Evolutionary conservation across 2,888 invertebrate genomes (phyloP).

Genomic region (Mythimna albipuncta): DNA sequence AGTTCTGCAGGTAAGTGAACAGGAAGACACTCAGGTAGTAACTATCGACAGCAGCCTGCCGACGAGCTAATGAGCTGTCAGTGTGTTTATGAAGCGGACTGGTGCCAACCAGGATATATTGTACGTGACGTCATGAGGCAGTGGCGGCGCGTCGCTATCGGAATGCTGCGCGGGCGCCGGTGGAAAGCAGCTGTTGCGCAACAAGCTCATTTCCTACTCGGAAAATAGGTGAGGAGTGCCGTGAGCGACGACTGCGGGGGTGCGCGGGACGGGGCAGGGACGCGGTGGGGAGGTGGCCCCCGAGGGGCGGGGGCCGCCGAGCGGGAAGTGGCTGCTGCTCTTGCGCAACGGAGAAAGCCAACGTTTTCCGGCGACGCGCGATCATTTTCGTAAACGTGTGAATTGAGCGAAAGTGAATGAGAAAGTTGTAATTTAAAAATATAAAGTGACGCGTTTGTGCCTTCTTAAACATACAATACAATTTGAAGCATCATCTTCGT

Average conservation of each 20-base stretch:
- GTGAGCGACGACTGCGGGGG: constrained; percentile 56
- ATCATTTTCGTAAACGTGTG: constrained; percentile 90
- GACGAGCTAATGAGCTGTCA: background rate
- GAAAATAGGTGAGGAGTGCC: constrained; percentile 87
- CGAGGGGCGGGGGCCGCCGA: constrained; percentile 62
- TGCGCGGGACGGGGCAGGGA: constrained; percentile 56
- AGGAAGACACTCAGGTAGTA: background rate
- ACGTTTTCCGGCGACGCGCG: constrained; percentile 87
- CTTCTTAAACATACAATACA: constrained; percentile 13
- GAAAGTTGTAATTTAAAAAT: constrained; percentile 76
- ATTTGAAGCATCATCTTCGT: constrained; percentile 22
- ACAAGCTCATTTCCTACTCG: constrained; percentile 83
- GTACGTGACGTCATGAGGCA: constrained; percentile 65
- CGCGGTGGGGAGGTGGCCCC: constrained; percentile 25
- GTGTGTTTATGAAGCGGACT: background rate
- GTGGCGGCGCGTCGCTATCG: constrained; percentile 60
- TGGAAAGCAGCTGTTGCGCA: constrained; percentile 84
- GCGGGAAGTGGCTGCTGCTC: constrained; percentile 83
- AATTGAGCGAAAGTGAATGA: constrained; percentile 88
- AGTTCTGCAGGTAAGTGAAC: background rate
- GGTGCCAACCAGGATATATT: constrained; percentile 43
- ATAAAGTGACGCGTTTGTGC: constrained; percentile 37
- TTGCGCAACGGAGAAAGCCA: constrained; percentile 89
- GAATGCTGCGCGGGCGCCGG: constrained; percentile 73
- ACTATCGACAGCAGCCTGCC: too few species aligned